Evolutionary conservation across 2,113 vertebrate species (phyloP), one percentile per base, ranked within the genome.

Genomic region (Hypomesus transpacificus): DNA sequence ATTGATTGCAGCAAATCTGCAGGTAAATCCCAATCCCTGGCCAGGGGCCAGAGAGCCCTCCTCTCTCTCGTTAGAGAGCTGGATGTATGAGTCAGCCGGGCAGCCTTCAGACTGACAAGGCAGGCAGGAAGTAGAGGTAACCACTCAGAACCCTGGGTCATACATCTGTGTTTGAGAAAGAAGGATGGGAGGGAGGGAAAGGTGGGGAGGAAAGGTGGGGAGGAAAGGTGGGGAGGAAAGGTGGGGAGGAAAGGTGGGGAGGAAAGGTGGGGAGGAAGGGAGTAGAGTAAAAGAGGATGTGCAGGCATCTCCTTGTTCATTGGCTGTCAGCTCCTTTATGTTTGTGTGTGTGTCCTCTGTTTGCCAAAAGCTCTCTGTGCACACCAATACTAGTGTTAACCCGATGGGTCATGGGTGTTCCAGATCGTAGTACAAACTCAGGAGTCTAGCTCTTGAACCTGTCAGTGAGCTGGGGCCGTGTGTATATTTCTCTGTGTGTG

Each of bases 1-100:
- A 87, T 84, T 87, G 80, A 87, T 85, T 83, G 82, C 76, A 58
- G 83, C 61, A 70, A 80, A 82, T 86, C 86, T 80, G 82, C 20
- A n/a, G n/a, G 3, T 72, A 78, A 1, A 77, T 89, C 82, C 88
- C 82, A 73, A 84, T 74, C 65, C 85, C 76, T 83, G 83, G 77
- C 68, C 60, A 3, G 21, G 66, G 52, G 76, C 73, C 84, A 31
- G 71, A 69, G 24, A 69, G 75, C 50, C 70, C 56, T 78, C 68
- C 60, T 77, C 61, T 84, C 75, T 86, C 77, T 78, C 46, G 39
- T 86, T 84, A 82, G 84, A 81, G 58, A 60, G 57, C 71, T 60
- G 68, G 61, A 78, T 74, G 16, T 69, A 39, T 75, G 64, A 79
- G 7, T 64, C 74, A 1, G 9, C 59, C 50, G 53, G 63, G 75